phyloP scores from a whole-genome alignment of 2,888 invertebrate genomes.

The Drosophila vallismaia region DNA sequence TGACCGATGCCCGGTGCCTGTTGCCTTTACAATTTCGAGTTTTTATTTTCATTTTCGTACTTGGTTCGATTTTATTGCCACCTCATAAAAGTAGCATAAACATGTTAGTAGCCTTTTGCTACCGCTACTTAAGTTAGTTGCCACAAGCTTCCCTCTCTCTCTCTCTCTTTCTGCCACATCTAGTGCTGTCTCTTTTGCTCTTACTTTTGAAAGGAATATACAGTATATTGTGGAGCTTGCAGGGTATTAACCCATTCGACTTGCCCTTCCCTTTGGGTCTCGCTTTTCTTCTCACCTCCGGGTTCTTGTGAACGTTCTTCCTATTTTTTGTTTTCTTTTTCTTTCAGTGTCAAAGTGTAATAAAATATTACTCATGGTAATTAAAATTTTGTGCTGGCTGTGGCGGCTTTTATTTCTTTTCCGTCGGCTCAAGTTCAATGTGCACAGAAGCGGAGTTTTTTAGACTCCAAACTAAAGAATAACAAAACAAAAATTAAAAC shows the following conservation, averaged over 20 bases:
- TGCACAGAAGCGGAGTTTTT: slow-evolving; percentile 45
- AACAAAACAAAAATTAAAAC: slow-evolving; percentile 44
- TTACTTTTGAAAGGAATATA: too few relatives aligned
- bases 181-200: slow-evolving; percentile 16
- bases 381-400: slow-evolving; percentile 64
- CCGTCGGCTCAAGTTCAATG: slow-evolving; percentile 79
- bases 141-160: slow-evolving; percentile 17
- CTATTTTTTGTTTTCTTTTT: slow-evolving; percentile 48
- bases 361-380: slow-evolving; percentile 79
- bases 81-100: slow-evolving; percentile 78
- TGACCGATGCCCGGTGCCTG: background rate
- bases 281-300: slow-evolving; percentile 13
- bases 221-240: too few relatives aligned
- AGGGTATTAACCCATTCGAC: slow-evolving; percentile 17
- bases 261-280: background rate
- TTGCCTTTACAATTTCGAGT: slow-evolving; percentile 37
- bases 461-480: background rate
- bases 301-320: slow-evolving; percentile 31
- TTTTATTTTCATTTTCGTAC: slow-evolving; percentile 66
- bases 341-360: slow-evolving; percentile 79
- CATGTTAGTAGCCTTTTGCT: slow-evolving; percentile 79
- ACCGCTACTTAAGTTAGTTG: slow-evolving; percentile 76
- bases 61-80: slow-evolving; percentile 75
- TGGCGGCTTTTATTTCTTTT: slow-evolving; percentile 51
- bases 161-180: background rate